These are phyloP conservation scores for Tautogolabrus adspersus DNA, from an alignment of 2,113 vertebrate species.

Conservation along the genomic window DNA sequence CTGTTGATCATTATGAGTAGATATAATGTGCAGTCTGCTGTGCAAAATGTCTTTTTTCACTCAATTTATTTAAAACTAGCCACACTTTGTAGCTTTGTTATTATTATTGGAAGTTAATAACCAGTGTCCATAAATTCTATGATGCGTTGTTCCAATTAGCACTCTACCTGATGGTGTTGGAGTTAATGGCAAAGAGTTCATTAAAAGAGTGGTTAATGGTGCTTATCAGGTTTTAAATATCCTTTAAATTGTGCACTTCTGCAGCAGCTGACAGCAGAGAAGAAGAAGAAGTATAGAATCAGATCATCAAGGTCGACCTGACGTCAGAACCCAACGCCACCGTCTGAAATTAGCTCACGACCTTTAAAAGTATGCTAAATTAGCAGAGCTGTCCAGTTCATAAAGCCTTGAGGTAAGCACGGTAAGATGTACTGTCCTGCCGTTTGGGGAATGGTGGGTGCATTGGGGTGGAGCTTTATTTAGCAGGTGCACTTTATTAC, in stretches of 20 bases:
- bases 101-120: slow-evolving; percentile 63
- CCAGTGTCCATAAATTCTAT: slow-evolving; percentile 41
- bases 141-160: slow-evolving; percentile 50
- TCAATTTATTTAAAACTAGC: slow-evolving; percentile 38
- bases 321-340: slow-evolving; percentile 4
- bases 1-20: slow-evolving; percentile 23
- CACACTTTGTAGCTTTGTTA: slow-evolving; percentile 14
- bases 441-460: slow-evolving; percentile 15
- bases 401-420: slow-evolving; percentile 65
- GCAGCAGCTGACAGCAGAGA: slow-evolving; percentile 22
- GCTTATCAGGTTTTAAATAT: slow-evolving; percentile 51
- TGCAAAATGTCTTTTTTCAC: slow-evolving; percentile 14
- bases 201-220: slow-evolving; percentile 49
- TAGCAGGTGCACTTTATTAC: slow-evolving; percentile 83
- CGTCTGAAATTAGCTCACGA: slow-evolving; percentile 60
- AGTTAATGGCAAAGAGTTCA: slow-evolving; percentile 56
- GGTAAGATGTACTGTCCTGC: slow-evolving; percentile 62
- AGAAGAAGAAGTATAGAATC: slow-evolving; percentile 2
- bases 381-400: slow-evolving; percentile 70
- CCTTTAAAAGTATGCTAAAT: slow-evolving; percentile 79
- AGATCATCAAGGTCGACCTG: slow-evolving; percentile 35
- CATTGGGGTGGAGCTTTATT: slow-evolving; percentile 70
- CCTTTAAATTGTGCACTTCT: slow-evolving; percentile 2
- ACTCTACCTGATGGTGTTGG: slow-evolving; percentile 50
- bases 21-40: slow-evolving; percentile 33